phyloP scores from a whole-genome alignment of 2,113 vertebrate species.

The Otus sunia region DNA sequence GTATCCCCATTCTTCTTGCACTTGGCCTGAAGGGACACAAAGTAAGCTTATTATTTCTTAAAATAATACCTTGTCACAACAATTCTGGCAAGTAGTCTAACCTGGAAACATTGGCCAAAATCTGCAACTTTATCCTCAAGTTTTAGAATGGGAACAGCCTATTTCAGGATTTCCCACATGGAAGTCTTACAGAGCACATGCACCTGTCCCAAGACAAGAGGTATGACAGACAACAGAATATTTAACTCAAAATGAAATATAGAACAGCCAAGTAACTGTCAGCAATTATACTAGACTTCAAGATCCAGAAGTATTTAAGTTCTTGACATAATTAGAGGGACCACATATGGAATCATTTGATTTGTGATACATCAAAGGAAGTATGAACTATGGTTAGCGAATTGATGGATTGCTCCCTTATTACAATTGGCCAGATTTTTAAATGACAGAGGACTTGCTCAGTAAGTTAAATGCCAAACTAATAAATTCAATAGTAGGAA shows the following conservation, averaged over 20 bases:
- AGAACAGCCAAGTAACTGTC: not conserved
- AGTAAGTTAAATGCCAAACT: not conserved
- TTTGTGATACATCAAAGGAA: not conserved
- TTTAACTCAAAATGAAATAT: not conserved
- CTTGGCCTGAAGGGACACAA: not conserved
- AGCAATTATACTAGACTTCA: not conserved
- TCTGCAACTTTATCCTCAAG: not conserved
- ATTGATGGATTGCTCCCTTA: not conserved
- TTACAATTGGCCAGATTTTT: not conserved
- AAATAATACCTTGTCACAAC: not conserved
- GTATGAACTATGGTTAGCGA: not conserved
- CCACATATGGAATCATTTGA: not conserved
- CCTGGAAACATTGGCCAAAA: not conserved
- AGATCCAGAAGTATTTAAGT: not conserved
- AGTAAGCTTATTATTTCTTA: not conserved
- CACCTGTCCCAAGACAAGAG: not conserved
- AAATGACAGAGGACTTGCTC: not conserved
- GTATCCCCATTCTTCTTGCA: not conserved
- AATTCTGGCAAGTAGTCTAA: not conserved
- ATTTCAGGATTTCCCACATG: not conserved
- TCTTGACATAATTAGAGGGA: not conserved
- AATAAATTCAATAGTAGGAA: not conserved
- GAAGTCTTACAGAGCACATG: not conserved
- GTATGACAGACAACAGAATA: not conserved
- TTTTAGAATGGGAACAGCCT: not conserved